Evolutionary conservation across 2,113 vertebrate genomes (phyloP), one percentile per base, ranked within the genome.

Genomic region (Sphaerodactylus townsendi): DNA sequence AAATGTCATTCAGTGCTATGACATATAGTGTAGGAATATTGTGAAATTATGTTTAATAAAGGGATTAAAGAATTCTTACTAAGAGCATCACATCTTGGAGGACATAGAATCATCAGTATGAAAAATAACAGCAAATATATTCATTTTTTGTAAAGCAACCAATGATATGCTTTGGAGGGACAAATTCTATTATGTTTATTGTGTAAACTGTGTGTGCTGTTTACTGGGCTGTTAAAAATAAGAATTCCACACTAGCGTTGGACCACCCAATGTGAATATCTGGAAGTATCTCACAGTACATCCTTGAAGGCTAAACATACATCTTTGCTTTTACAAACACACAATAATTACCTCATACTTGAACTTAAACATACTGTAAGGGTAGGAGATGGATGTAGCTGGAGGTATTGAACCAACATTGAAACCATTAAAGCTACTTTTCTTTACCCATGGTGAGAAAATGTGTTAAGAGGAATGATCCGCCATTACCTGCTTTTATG

Each of bases 301-400:
- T 44, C 62, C 65, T 79, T 68, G 64, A 79, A 79, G n/a, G 44
- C 41, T 46, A 66, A 79, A 79, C 3, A 79, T 48, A 44, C 64
- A 23, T 78, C 59, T n/a, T 46, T 28, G 66, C 19, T 79, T 79
- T 79, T 66, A 48, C 30, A 65, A 79, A 50, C 44, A 68, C 66
- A 65, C 46, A 68, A 68, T 50, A 79, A 79, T 79, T 79, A 79
- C 64, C n/a, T 68, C 44, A 79, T 50, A n/a, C 64, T 35, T 50
- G 33, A 48, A n/a, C 21, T 79, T 66, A 44, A 48, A 70, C 66
- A 50, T 35, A 53, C 14, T 28, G 48, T 53, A 81, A 70, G 33
- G 23, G 25, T 39, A 70, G 79, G 70, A 70, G 46, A 53, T 53
- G 28, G 23, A 70, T 71, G 65, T 50, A 76, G n/a, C 50, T 17